These are phyloP conservation scores for Otolemur crassicaudatus DNA, from an alignment of 2,797 vertebrate species.

Conservation along the genomic window DNA sequence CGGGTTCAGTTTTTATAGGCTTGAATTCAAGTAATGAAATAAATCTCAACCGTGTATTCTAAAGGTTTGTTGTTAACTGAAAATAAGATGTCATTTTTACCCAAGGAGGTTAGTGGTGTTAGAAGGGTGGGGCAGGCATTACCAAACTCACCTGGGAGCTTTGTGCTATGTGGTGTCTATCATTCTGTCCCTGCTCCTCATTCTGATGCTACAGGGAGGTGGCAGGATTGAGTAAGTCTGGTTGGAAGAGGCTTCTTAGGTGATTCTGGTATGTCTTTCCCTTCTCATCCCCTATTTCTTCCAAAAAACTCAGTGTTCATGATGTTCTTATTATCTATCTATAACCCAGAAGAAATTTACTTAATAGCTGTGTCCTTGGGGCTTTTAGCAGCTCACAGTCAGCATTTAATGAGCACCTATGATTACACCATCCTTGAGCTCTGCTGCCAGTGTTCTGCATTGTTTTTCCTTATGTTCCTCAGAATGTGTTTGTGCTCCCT, in stretches of 20 bases:
- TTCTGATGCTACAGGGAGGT: neutral
- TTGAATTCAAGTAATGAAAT: constrained; percentile 51
- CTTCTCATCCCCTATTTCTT: neutral
- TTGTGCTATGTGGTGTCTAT: neutral
- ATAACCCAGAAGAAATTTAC: neutral
- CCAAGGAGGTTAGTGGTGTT: neutral
- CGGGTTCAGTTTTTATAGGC: neutral
- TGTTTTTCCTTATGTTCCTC: constrained; percentile 27
- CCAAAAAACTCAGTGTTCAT: neutral
- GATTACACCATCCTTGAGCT: neutral
- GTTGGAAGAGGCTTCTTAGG: neutral
- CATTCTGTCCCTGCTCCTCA: rapidly evolving
- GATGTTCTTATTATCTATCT: neutral
- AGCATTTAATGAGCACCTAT: constrained; percentile 1
- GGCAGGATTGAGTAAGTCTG: neutral
- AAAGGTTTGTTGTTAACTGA: neutral
- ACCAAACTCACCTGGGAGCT: neutral
- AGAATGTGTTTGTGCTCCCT: neutral
- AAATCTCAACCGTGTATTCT: neutral
- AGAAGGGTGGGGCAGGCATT: neutral
- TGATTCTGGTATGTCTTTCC: neutral
- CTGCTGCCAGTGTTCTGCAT: neutral
- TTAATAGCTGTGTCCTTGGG: neutral
- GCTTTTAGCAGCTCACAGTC: neutral
- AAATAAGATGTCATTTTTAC: neutral